Percentiles rank a stretch among this genome's conserved stretches.
Conservation (phyloP, 2,113 vertebrate species). For the Bolborhynchus lineola region DNA sequence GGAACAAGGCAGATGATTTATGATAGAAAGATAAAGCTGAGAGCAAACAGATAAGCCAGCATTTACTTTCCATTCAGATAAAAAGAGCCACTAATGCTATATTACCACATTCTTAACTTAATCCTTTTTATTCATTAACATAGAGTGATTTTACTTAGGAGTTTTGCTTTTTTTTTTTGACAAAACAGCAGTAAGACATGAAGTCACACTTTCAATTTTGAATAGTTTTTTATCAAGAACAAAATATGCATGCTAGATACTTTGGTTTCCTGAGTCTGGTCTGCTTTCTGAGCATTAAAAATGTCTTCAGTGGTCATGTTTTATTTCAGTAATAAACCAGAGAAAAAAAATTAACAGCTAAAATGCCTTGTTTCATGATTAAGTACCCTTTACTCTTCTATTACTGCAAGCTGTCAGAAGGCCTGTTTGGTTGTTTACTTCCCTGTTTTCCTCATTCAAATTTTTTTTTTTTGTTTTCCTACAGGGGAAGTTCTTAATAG, state of each 20-base stretch:
- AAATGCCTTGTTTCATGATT: conserved; percentile 42
- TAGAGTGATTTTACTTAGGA: not conserved
- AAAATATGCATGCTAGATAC: conserved; percentile 5
- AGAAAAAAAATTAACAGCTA: conserved; percentile 41
- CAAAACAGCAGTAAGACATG: conserved; percentile 20
- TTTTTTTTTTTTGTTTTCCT: not conserved
- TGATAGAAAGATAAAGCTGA: not conserved
- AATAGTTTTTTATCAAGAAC: conserved; percentile 32
- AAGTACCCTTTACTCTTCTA: conserved; percentile 29
- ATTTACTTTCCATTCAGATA: not conserved
- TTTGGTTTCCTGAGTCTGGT: conserved; percentile 24
- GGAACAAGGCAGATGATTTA: not conserved
- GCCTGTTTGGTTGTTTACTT: not conserved
- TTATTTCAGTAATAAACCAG: conserved; percentile 67
- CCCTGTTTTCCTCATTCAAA: not conserved
- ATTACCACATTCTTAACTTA: not conserved
- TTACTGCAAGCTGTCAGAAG: conserved; percentile 29
- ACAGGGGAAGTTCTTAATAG: not conserved
- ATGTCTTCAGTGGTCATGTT: conserved; percentile 55
- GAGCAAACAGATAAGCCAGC: not conserved
- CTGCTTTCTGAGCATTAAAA: conserved; percentile 63
- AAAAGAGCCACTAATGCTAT: not conserved
- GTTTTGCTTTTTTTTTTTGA: not conserved
- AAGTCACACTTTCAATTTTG: conserved; percentile 63
- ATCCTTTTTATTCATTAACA: not conserved